Base-by-base conservation (phyloP, 2,888 invertebrate genomes). In the Rhogogaster chlorosoma region DNA sequence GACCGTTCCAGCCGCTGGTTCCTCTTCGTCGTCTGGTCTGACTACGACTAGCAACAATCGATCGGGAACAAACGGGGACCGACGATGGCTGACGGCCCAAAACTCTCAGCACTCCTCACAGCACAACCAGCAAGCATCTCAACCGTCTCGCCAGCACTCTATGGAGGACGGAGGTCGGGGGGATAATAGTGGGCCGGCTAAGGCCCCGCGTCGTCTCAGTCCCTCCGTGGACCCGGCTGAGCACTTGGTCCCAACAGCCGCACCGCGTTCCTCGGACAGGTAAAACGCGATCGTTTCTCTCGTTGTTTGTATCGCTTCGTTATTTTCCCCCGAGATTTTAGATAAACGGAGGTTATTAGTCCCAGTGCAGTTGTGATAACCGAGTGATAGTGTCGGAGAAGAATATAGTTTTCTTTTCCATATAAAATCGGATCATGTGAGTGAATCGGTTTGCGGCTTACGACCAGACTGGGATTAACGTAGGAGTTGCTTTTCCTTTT, bases 161-260 rank as follows among this genome's bases (percentile, higher is more conserved):
- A 86, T 87, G 84, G 91, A 90, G 36, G 90, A 90, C 84, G 90
- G 89, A 85, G 87, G 88, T 85, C 89, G 90, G 85, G 91, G 90
- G 89, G 92, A 80, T 36, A 57, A 49, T 61, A 61, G 80, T 36
- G 80, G 86, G 86, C 90, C 87, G 88, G 92, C 90, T 86, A 89
- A 91, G 86, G 90, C 91, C 85, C 90, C 91, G 84, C 91, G 92
- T 71, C 92, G 94, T 88, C 91, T 94, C 93, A 94, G 94, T 94
- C 94, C 94, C 86, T 93, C 93, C 89, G 91, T 93, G 90, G 94
- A 94, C 90, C 89, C 93, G 88, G 92, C 93, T 88, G 94, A 92
- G 88, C 89, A 91, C 88, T 87, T 88, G 87, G 88, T 85, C 86
- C 67, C 86, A 73, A 84, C 85, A 32, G 75, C 88, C 85, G 87